Percentiles rank a stretch among this genome's conserved stretches.
phyloP scores from a whole-genome alignment of 2,797 vertebrate species.

The Arrhamphus sclerolepis region DNA sequence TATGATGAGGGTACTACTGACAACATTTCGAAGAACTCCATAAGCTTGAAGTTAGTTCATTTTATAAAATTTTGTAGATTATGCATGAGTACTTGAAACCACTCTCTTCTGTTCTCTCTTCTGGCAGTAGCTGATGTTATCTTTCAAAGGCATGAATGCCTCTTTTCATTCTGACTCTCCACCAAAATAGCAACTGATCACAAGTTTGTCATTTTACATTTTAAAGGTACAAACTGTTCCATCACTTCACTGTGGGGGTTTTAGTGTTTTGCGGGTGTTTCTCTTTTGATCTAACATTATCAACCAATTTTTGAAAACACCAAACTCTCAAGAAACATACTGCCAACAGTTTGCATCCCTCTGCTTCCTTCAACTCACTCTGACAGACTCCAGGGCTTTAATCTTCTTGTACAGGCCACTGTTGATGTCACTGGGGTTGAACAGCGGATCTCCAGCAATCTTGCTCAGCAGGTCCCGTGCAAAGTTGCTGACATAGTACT shows the following conservation, averaged over 20 bases:
- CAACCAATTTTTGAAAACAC: background rate
- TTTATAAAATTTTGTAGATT: too few relatives aligned
- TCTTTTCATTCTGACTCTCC: constrained; percentile 14
- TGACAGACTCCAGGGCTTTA: constrained; percentile 89
- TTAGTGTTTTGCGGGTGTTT: too few relatives aligned
- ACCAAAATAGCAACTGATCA: constrained; percentile 5
- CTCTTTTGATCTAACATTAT: background rate
- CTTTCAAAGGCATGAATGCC: constrained; percentile 2
- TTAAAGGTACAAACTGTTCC: background rate
- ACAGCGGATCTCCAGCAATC: constrained; percentile 94
- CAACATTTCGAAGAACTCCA: too few relatives aligned
- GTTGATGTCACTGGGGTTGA: constrained; percentile 94
- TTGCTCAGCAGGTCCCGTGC: constrained; percentile 93
- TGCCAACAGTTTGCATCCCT: background rate
- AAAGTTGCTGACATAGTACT: constrained; percentile 96
- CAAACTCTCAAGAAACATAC: too few relatives aligned
- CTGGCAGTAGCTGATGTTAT: too few relatives aligned
- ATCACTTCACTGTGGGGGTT: too few relatives aligned
- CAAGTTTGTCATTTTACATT: constrained; percentile 14
- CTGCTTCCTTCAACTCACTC: constrained; percentile 77
- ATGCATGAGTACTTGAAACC: too few relatives aligned
- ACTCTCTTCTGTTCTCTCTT: too few relatives aligned
- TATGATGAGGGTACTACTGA: too few relatives aligned
- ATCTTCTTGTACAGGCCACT: constrained; percentile 90
- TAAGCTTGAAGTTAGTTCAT: too few relatives aligned